Conservation (phyloP, 1,140 invertebrate species). For the Halictus rubicundus region DNA sequence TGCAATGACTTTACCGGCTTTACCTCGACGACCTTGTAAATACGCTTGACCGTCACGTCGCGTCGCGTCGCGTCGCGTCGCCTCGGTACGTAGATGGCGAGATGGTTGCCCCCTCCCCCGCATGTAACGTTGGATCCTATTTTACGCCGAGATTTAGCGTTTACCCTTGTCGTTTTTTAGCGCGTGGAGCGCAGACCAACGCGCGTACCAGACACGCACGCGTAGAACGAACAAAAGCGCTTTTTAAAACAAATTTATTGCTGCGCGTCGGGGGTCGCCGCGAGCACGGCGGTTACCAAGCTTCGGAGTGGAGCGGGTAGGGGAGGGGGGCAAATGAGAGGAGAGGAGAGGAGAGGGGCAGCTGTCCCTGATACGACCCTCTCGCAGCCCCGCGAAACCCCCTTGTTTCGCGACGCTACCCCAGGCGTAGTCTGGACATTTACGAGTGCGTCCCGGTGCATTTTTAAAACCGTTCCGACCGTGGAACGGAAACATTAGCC, state of each 20-base stretch:
- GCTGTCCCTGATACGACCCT: not conserved
- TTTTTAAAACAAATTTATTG: conserved; percentile 72
- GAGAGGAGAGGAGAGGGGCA: too few relatives aligned
- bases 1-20: too few relatives aligned
- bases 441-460: conserved; percentile 54
- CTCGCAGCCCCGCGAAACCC: not conserved
- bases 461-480: conserved; percentile 51
- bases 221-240: conserved; percentile 65
- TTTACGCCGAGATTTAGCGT: conserved; percentile 51
- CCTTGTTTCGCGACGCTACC: conserved; percentile 24
- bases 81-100: not conserved
- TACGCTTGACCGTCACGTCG: conserved; percentile 1
- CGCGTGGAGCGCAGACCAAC: conserved; percentile 17
- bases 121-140: conserved; percentile 26
- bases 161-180: conserved; percentile 28
- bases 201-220: conserved; percentile 48
- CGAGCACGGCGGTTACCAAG: conserved; percentile 58
- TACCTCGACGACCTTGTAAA: too few relatives aligned
- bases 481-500: conserved; percentile 53
- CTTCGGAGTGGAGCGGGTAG: not conserved
- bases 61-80: too few relatives aligned
- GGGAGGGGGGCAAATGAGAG: too few relatives aligned
- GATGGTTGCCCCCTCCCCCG: not conserved
- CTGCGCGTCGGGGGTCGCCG: conserved; percentile 49
- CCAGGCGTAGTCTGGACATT: conserved; percentile 56